Base-by-base conservation (phyloP, 2,888 invertebrate species). In the Macrophya alboannulata region DNA sequence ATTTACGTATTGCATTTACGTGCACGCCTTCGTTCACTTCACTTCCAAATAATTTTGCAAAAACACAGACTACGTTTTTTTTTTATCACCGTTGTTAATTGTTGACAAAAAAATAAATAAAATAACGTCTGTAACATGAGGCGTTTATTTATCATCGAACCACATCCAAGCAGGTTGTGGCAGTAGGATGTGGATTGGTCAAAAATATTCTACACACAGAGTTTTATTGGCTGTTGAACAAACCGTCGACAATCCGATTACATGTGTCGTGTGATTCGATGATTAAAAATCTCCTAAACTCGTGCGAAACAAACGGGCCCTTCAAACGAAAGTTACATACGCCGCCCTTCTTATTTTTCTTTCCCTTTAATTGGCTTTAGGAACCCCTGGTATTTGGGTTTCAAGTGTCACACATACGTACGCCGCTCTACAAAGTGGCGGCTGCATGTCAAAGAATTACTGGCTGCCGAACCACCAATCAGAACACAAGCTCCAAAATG, bases 361-460 rank as follows among this genome's bases (percentile, higher is more conserved):
- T 65, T 68, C 17, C 17, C 68, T 68, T 68, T 37, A 17, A 65
- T 65, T 31, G 37, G 25, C 62, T 62, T 62, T 62, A n/a, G 62
- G 68, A 68, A 37, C 68, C 68, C 68, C 6, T 68, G 68, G 15
- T 8, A 68, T 68, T 68, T 37, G 17, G 17, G 17, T 68, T 68
- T 68, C 62, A 62, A 62, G 25, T 31, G 25, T 25, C 25, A 37
- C 68, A 37, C 62, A 68, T 37, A 4, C 21, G 31, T 31, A 51
- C 51, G 55, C 48, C 81, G 59, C 81, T 81, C 12, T 62, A 81
- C n/a, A 62, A 62, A 81, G 81, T 59, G 43, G 81, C 62, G 62
- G 40, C 59, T 81, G 81, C 81, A 81, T 81, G 81, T 81, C 81
- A 81, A 40, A 40, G 40, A 5, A 81, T 81, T 43, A 81, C 81